phyloP scores from a whole-genome alignment of 2,888 invertebrate species.

The Tenthredo mesomela region DNA sequence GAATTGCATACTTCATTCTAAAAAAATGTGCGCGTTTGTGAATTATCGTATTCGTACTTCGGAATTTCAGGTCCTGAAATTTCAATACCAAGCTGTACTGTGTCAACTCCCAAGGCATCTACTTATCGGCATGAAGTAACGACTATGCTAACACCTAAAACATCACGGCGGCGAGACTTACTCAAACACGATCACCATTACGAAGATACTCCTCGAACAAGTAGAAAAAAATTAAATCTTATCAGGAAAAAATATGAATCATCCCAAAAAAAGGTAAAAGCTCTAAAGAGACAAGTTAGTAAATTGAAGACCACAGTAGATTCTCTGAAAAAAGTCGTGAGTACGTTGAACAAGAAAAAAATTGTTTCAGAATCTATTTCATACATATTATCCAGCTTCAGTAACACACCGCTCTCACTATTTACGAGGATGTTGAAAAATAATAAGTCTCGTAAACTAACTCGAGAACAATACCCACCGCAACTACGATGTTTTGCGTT shows the following conservation, averaged over 20 bases:
- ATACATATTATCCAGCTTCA: neutral
- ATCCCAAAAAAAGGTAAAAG: slow-evolving; percentile 16
- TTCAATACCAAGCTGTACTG: slow-evolving; percentile 15
- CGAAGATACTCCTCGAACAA: slow-evolving; percentile 46
- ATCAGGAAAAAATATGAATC: slow-evolving; percentile 25
- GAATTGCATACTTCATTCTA: no score
- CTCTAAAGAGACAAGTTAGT: slow-evolving; percentile 11
- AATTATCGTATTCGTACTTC: no score
- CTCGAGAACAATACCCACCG: slow-evolving; percentile 34
- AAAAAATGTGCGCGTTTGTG: no score
- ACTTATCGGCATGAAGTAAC: neutral
- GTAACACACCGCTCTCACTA: neutral
- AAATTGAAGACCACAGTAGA: slow-evolving; percentile 8
- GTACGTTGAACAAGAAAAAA: slow-evolving; percentile 17
- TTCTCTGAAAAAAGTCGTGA: slow-evolving; percentile 40
- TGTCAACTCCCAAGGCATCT: slow-evolving; percentile 18
- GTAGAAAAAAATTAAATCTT: slow-evolving; percentile 20
- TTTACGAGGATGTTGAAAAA: slow-evolving; percentile 20
- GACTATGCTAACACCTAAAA: neutral
- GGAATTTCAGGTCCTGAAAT: slow-evolving; percentile 38
- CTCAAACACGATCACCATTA: slow-evolving; percentile 35
- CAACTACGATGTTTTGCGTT: slow-evolving; percentile 32
- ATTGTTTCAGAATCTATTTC: neutral
- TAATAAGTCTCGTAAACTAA: slow-evolving; percentile 8
- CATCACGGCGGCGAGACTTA: slow-evolving; percentile 12